phyloP scores from a whole-genome alignment of 2,888 invertebrate genomes.

The Drosophila prolongata region DNA sequence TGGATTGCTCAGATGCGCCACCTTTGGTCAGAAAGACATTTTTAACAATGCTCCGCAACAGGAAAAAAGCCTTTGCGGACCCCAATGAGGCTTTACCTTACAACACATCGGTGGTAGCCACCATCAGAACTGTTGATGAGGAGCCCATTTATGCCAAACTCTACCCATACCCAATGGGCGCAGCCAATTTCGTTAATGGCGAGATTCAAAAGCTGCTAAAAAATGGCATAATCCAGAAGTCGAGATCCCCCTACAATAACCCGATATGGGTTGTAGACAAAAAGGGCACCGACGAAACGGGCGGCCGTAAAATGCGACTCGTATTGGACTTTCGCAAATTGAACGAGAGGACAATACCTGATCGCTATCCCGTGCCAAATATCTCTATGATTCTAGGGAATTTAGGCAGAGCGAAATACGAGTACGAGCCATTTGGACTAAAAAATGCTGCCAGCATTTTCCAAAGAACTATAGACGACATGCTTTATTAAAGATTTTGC shows the following conservation, averaged over 20 bases:
- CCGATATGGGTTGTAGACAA: no score
- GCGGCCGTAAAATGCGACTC: background rate
- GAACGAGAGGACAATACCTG: no score
- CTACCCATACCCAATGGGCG: background rate
- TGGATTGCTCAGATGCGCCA: background rate
- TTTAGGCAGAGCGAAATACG: no score
- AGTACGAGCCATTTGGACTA: no score
- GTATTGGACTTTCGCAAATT: no score
- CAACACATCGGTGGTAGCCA: background rate
- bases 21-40: background rate
- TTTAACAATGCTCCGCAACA: background rate
- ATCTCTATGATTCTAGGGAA: no score
- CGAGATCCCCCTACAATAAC: no score
- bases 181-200: background rate
- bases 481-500: background rate
- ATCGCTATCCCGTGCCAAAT: no score
- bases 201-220: no score
- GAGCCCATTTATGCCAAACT: slow-evolving; percentile 1
- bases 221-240: no score
- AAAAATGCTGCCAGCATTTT: slow-evolving; percentile 1
- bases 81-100: background rate
- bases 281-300: background rate
- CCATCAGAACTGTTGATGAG: background rate
- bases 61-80: background rate
- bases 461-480: background rate